Base-by-base conservation (phyloP, 2,797 vertebrate genomes). In the Erpetoichthys calabaricus region DNA sequence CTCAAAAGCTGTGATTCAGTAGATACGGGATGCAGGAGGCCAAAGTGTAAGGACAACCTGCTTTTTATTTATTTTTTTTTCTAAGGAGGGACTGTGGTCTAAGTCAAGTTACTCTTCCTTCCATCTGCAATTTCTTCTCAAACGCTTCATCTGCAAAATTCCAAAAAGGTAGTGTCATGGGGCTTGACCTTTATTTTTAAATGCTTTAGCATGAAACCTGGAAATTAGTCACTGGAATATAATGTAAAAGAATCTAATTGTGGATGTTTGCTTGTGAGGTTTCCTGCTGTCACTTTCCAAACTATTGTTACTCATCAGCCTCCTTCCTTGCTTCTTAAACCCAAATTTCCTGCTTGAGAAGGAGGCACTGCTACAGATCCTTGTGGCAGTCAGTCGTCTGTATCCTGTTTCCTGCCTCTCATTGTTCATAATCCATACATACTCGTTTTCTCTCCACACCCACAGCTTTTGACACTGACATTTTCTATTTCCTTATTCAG, bases 351-450 rank as follows among this genome's bases (percentile, higher is more conserved):
- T 70, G 55, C 63, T 58, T 56, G 65, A 70, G 77, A 79, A 70
- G 72, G 75, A 49, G 7, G 51, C 60, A 43, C 7, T 4, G 45
- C 55, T 63, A 45, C 45, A 68, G 57, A 55, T 60, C 59, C 60
- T 71, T 63, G 72, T 63, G 72, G 63, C 7, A 6, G 6, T 60
- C 71, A 65, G 57, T 73, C 67, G 77, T 67, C 65, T 64, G 63
- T 5, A 41, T 70, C 69, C 63, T 73, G 62, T 69, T 83, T 80
- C 70, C 67, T 66, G 55, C 49, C 59, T 69, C 62, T 59, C 55
- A 66, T 73, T 76, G 70, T 71, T 75, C 63, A 58, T 53, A 9
- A 55, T 47, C 51, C 55, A 60, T 25, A 25, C 25, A 25, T 25
- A 25, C 25, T 25, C 25, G 25, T 68, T 55, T 59, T 47, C 59